Evolutionary conservation across 2,797 vertebrate genomes (phyloP), one percentile per base, ranked within the genome.

Genomic region (Acrossocheilus fasciatus): DNA sequence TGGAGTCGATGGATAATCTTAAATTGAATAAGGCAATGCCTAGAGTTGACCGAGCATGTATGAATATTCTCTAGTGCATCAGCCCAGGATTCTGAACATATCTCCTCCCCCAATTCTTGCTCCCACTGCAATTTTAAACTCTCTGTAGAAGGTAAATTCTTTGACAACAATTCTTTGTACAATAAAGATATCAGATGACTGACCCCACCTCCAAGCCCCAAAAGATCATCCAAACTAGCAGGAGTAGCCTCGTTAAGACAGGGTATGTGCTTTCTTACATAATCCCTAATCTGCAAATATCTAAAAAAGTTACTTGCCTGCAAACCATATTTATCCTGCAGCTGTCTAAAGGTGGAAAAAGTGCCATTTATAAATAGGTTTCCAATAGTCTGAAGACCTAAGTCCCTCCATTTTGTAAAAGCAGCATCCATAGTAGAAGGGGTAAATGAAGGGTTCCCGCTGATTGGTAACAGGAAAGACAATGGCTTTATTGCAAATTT

Each of bases 11-110:
- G 41, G 6, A 73, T 73, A 45, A 73, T 73, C 20, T 26, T 59
- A 78, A 41, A 78, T 10, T n/a, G 36, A 41, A 78, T 41, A 59
- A 62, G 36, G 76, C 54, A 41, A n/a, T 62, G 50, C 76, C 20
- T 15, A 57, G 12, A 78, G 12, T 59, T 59, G 12, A 78, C 36
- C 2, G 11, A 59, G 52, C 76, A 59, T 59, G 36, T 26, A 17
- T 78, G 52, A 39, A 41, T 41, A 23, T 57, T 39, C 34, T 77
- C 50, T 39, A 57, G 12, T 8, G 20, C 20, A 1, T 59, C 36
- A n/a, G 6, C 2, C 17, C 73, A 75, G 7, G 18, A 4, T 9
- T 73, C 11, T n/a, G 2, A 43, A 73, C n/a, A 30, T 4, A 50
- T 30, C 34, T 23, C 74, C 50, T 47, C 5, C 34, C 17, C 45